Evolutionary conservation across 2,113 vertebrate species (phyloP).

Genomic region (Salvelinus alpinus): DNA sequence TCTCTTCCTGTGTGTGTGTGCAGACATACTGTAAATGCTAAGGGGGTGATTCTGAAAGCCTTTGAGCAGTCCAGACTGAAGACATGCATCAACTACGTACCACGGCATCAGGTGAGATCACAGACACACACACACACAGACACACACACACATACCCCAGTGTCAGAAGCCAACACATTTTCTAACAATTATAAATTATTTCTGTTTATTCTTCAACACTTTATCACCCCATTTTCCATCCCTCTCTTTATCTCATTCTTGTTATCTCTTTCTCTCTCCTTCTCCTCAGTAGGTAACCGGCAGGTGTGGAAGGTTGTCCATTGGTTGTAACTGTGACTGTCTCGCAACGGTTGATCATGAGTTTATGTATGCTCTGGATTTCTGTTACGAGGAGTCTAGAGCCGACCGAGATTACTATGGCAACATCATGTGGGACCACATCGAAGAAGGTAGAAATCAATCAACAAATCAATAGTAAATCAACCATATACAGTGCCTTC

Average conservation of each 20-base stretch:
- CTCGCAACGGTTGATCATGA: slow-evolving; percentile 84
- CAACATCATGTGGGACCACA: slow-evolving; percentile 80
- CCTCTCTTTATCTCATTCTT: not conserved
- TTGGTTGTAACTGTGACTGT: slow-evolving; percentile 79
- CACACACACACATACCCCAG: no score
- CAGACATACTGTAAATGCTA: no score
- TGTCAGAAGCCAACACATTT: not conserved
- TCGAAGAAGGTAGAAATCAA: slow-evolving; percentile 71
- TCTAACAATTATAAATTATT: no score
- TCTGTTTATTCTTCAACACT: not conserved
- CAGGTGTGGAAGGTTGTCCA: slow-evolving; percentile 76
- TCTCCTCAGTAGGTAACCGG: slow-evolving; percentile 81
- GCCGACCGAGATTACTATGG: slow-evolving; percentile 86
- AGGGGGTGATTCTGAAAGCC: no score
- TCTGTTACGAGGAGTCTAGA: slow-evolving; percentile 91
- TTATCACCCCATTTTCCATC: not conserved
- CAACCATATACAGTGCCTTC: no score
- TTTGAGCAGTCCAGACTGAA: no score
- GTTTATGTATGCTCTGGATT: slow-evolving; percentile 86
- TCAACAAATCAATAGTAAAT: not conserved
- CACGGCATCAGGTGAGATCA: no score
- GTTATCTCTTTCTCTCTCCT: slow-evolving; percentile 37
- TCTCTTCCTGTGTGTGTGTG: no score
- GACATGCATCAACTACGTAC: no score
- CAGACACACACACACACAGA: no score